A percentile compares a stretch with the other conserved stretches of the same genome.
These are phyloP conservation scores for Tyto alba DNA, from an alignment of 2,113 vertebrate species.

Conservation along the genomic window DNA sequence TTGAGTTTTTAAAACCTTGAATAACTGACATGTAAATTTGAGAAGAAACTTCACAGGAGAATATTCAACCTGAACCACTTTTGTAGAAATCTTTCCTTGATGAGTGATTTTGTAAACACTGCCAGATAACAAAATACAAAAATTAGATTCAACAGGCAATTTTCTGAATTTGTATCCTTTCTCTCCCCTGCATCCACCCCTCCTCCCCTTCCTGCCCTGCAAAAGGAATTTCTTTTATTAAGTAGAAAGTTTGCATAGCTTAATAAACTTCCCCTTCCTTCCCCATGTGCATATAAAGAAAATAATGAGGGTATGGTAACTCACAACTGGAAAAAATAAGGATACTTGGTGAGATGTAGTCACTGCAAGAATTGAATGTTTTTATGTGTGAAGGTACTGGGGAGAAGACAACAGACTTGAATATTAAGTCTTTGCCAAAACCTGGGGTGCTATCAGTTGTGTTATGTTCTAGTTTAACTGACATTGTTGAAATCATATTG, in stretches of 20 bases:
- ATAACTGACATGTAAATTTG: background rate
- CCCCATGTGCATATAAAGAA: background rate
- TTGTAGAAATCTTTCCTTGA: background rate
- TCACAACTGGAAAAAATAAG: background rate
- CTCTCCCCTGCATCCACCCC: background rate
- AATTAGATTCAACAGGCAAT: background rate
- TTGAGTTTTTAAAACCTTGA: background rate
- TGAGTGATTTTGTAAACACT: background rate
- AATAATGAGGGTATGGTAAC: background rate
- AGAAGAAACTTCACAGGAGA: background rate
- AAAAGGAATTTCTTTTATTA: background rate
- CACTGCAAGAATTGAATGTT: background rate
- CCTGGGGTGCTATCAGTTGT: background rate
- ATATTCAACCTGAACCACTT: background rate
- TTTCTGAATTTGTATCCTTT: background rate
- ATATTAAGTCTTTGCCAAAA: background rate
- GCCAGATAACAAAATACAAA: background rate
- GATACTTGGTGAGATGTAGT: background rate
- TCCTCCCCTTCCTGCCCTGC: accelerated
- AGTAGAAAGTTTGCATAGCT: background rate
- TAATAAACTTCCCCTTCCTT: background rate
- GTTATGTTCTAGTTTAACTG: background rate
- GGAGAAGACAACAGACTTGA: background rate
- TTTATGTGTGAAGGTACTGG: background rate
- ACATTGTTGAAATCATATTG: background rate